Evolutionary conservation across 1,140 invertebrate species (phyloP).

Genomic region (Eufriesea mexicana): DNA sequence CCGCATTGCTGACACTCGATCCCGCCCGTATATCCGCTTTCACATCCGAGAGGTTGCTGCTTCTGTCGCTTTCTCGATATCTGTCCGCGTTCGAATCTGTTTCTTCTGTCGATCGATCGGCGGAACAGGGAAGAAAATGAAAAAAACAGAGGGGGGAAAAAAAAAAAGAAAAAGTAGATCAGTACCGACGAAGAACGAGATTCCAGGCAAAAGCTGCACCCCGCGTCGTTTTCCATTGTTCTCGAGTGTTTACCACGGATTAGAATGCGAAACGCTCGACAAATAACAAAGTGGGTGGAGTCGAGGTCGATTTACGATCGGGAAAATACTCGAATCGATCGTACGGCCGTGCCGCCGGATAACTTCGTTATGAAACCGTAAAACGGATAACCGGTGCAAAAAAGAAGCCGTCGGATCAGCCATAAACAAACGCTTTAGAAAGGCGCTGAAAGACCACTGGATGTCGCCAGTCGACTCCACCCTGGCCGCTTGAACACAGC

Average conservation of each 20-base stretch:
- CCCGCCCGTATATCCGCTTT: constrained; percentile 94
- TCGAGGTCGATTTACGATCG: background rate
- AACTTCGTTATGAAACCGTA: background rate
- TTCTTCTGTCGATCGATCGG: constrained; percentile 75
- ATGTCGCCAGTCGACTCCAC: background rate
- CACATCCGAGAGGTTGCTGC: constrained; percentile 94
- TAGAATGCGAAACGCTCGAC: background rate
- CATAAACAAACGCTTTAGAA: constrained; percentile 28
- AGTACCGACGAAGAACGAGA: background rate
- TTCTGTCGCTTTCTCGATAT: constrained; percentile 92
- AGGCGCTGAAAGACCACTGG: background rate
- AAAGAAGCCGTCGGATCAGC: background rate
- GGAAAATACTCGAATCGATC: background rate
- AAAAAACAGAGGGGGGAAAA: background rate
- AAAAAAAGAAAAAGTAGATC: background rate
- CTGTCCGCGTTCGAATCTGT: constrained; percentile 89
- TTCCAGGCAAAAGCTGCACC: background rate
- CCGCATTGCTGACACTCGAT: constrained; percentile 89
- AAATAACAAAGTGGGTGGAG: background rate
- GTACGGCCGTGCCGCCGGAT: background rate
- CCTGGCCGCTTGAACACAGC: background rate
- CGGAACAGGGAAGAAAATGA: no score
- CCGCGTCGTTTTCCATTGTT: background rate
- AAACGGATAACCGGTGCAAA: background rate
- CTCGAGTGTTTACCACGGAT: background rate